These are phyloP conservation scores for Drosophila affinis DNA, from an alignment of 2,888 invertebrate genomes.

Conservation along the genomic window DNA sequence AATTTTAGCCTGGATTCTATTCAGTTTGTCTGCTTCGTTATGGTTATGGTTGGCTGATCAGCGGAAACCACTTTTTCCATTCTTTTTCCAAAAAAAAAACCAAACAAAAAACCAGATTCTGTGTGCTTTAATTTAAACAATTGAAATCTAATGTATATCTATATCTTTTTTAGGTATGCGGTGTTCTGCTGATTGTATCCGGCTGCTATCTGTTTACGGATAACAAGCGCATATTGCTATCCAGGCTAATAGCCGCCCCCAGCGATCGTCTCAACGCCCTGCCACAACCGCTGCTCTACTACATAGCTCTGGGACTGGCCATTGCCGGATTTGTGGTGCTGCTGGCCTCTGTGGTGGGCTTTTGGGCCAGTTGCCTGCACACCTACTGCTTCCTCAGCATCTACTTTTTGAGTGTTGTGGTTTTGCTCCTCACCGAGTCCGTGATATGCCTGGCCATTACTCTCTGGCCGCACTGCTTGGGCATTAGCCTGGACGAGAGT, in stretches of 20 bases:
- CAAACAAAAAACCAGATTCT: neutral
- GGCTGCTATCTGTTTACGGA: slow-evolving; percentile 90
- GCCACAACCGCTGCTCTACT: slow-evolving; percentile 90
- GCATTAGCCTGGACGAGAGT: slow-evolving; percentile 88
- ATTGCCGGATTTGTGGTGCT: slow-evolving; percentile 88
- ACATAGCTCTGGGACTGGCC: slow-evolving; percentile 89
- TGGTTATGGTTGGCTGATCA: slow-evolving; percentile 53
- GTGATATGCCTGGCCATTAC: slow-evolving; percentile 89
- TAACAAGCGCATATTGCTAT: slow-evolving; percentile 88
- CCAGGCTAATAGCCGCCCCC: slow-evolving; percentile 87
- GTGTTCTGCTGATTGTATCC: slow-evolving; percentile 88
- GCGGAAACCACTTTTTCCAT: slow-evolving; percentile 24
- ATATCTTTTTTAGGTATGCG: slow-evolving; percentile 87
- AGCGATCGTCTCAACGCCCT: slow-evolving; percentile 85
- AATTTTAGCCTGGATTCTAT: neutral
- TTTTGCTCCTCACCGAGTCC: slow-evolving; percentile 88
- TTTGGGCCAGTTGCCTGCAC: slow-evolving; percentile 91
- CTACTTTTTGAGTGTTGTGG: slow-evolving; percentile 89
- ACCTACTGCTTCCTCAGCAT: slow-evolving; percentile 89
- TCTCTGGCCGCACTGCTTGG: slow-evolving; percentile 91
- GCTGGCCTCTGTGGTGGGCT: slow-evolving; percentile 89
- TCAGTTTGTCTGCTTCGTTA: slow-evolving; percentile 49
- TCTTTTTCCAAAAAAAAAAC: slow-evolving; percentile 39
- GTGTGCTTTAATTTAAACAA: too few relatives aligned
- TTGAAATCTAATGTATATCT: neutral